Evolutionary conservation across 2,113 vertebrate species (phyloP).

Genomic region (Oncorhynchus kisutch): DNA sequence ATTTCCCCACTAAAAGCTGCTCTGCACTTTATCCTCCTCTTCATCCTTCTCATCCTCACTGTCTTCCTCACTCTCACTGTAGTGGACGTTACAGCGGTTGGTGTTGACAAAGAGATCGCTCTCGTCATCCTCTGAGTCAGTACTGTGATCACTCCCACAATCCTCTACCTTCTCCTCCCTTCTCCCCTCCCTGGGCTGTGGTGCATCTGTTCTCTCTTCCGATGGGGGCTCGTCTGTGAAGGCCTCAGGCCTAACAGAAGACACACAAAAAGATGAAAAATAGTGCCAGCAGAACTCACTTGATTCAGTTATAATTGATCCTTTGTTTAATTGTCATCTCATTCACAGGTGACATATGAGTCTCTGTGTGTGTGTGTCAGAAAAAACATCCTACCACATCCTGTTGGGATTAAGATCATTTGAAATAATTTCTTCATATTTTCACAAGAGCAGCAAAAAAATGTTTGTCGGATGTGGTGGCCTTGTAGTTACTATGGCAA

Average conservation of each 20-base stretch:
- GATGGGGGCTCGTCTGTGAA: conserved; percentile 43
- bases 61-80: conserved; percentile 82
- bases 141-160: conserved; percentile 44
- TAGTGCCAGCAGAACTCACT: not conserved
- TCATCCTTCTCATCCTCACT: conserved; percentile 57
- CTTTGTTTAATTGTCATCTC: too few species aligned
- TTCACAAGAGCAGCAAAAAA: too few species aligned
- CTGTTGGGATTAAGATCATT: too few species aligned
- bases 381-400: too few species aligned
- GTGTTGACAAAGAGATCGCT: conserved; percentile 89
- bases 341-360: too few species aligned
- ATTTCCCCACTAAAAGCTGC: conserved; percentile 17
- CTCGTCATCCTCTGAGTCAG: conserved; percentile 79
- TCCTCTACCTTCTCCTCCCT: conserved; percentile 23
- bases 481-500: too few species aligned
- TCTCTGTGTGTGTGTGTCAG: too few species aligned
- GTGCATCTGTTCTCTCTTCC: conserved; percentile 32
- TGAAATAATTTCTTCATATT: too few species aligned
- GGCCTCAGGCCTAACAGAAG: conserved; percentile 62
- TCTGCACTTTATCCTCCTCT: conserved; percentile 41
- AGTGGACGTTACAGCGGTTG: conserved; percentile 79
- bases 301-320: too few species aligned
- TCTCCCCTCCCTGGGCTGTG: conserved; percentile 15
- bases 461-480: too few species aligned
- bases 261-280: not conserved